phyloP scores from a whole-genome alignment of 2,888 invertebrate genomes.

The Mimumesa dahlbomi region DNA sequence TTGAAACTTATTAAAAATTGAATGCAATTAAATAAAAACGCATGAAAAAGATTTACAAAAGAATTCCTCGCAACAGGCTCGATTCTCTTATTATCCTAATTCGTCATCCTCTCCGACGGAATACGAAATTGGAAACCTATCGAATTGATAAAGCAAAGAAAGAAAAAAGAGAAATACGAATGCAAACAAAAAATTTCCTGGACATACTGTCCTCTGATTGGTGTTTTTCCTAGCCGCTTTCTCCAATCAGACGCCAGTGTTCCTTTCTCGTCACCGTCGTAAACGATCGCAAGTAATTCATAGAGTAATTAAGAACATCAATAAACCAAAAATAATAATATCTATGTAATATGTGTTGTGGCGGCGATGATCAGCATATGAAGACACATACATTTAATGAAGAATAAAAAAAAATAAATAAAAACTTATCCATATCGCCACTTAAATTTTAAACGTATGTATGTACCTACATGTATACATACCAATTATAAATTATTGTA shows the following conservation, averaged over 20 bases:
- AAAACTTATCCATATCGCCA: conserved; percentile 32
- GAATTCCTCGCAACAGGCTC: not conserved
- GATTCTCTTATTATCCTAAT: conserved; percentile 18
- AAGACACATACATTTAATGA: not conserved
- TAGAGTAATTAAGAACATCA: conserved; percentile 26
- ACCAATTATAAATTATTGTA: conserved; percentile 65
- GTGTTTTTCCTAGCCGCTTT: conserved; percentile 89
- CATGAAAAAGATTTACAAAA: not conserved
- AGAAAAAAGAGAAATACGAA: not conserved
- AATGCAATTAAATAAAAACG: too few relatives aligned
- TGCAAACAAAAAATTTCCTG: conserved; percentile 1
- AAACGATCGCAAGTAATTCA: conserved; percentile 29
- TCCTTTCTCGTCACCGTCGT: conserved; percentile 16
- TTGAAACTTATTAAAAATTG: too few relatives aligned
- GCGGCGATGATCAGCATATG: conserved; percentile 4
- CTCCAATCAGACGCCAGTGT: conserved; percentile 83
- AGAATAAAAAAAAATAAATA: too few relatives aligned
- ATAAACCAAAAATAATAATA: conserved; percentile 10
- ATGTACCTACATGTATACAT: conserved; percentile 53
- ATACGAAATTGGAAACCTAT: conserved; percentile 9
- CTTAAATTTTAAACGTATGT: conserved; percentile 43
- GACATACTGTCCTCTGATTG: conserved; percentile 82
- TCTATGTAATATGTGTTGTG: conserved; percentile 18
- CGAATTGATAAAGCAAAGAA: not conserved
- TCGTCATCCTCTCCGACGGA: conserved; percentile 25